Base-by-base conservation (phyloP, 92 coral and sea anemone species). In the Scolanthus callimorphus region DNA sequence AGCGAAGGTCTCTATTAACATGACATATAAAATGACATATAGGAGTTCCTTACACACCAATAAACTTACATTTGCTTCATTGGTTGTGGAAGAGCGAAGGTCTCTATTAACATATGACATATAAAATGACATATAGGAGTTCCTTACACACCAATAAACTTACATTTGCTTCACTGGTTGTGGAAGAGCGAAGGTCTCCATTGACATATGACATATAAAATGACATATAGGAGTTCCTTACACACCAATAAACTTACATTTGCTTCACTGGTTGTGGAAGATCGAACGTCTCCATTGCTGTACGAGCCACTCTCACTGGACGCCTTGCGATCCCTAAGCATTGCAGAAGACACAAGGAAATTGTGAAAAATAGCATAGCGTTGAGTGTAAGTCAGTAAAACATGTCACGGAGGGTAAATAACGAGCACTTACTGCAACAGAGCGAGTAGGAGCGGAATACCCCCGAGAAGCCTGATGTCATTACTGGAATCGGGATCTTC, bases 401-500 rank as follows among this genome's bases (percentile, higher is more conserved):
- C n/a, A n/a, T n/a, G n/a, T n/a, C n/a, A n/a, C n/a, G n/a, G n/a
- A n/a, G n/a, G n/a, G n/a, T n/a, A n/a, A n/a, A n/a, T n/a, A n/a
- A n/a, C n/a, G n/a, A 34, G 41, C 15, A 67, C 98, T 80, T 66
- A 92, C 98, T 92, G 92, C n/a, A 92, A 56, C 19, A 88, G 77
- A 15, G 96, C 85, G 20, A 92, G 81, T 4, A 92, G 70, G 15
- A 92, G 87, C 2, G 98, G 98, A 20, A 92, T 88, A 39, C 98
- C 98, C 22, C 98, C 98, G n/a, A 92, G 85, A 25, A 92, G 85
- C 39, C 98, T 68, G 57, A 92, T 80, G 57, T 92, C 98, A 61
- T 92, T 90, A 34, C 98, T 92, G 1, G 98, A 80, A 69, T 92
- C 98, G 1, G 87, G 59, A 73, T 92, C 96, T 63, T 92, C 96